Percentiles rank a stretch among this genome's conserved stretches.
phyloP scores from a whole-genome alignment of 2,113 vertebrate species.

The Noctilio leporinus region DNA sequence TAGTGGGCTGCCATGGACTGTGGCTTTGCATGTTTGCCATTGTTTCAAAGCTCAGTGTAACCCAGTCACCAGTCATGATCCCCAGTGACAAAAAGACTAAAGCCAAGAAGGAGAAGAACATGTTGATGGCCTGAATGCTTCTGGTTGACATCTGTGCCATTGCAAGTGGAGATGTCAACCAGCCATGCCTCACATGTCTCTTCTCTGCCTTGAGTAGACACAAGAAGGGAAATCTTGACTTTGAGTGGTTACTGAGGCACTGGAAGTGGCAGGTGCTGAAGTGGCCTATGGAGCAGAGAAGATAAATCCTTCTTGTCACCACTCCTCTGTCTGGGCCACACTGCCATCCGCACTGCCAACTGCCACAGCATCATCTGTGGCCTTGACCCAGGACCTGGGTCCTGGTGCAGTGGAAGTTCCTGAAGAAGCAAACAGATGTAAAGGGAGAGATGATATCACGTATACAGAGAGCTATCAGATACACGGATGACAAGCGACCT shows the following conservation, averaged over 20 bases:
- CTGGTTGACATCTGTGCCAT: not conserved
- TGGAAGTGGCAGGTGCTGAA: not conserved
- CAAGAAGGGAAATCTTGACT: not conserved
- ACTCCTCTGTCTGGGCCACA: not conserved
- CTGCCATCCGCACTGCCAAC: not conserved
- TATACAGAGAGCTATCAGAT: not conserved
- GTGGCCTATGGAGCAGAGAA: not conserved
- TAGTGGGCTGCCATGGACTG: slow-evolving; percentile 3
- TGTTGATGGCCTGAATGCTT: not conserved
- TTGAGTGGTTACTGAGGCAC: not conserved
- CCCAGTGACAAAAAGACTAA: not conserved
- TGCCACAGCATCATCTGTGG: slow-evolving; percentile 23
- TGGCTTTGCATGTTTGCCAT: not conserved
- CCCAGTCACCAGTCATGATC: slow-evolving; percentile 6
- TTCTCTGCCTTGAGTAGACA: not conserved
- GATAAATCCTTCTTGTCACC: not conserved
- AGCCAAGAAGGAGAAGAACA: slow-evolving; percentile 20
- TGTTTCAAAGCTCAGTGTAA: not conserved
- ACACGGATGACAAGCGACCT: not conserved
- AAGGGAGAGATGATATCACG: not conserved
- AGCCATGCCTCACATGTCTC: not conserved
- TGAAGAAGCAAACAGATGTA: not conserved
- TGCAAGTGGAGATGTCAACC: not conserved
- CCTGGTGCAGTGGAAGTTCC: not conserved
- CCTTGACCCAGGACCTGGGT: slow-evolving; percentile 24